Evolutionary conservation across 2,888 invertebrate genomes (phyloP), one percentile per base, ranked within the genome.

Genomic region (Napeogenes sylphis): DNA sequence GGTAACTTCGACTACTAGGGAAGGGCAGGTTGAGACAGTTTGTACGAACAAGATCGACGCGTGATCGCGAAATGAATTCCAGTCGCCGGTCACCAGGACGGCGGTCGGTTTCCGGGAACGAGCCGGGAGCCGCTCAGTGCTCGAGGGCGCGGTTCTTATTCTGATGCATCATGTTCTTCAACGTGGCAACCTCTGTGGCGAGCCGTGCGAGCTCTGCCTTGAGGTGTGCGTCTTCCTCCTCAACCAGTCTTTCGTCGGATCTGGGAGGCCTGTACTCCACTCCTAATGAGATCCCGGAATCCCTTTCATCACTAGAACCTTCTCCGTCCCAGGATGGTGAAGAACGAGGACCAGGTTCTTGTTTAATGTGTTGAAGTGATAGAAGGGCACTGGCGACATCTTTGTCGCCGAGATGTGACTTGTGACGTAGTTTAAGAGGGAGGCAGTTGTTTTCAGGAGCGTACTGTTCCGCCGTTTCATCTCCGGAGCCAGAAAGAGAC

Each of bases 401-500:
- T 81, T 96, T 96, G 80, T 97, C 97, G 10, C 96, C 96, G 67
- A 97, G 92, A 79, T 97, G 95, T 46, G 95, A 95, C 86, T 98
- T 98, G 92, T 98, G 97, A 79, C 98, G 94, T 70, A 98, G 92
- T 82, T 98, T 98, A 74, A 97, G 93, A 3, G 98, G 98, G 80
- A 98, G 91, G 74, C 96, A 94, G 80, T 96, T 96, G 85, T 95
- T 94, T 64, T 89, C 90, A 45, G 93, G 90, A 68, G 94, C 93
- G 69, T 91, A 88, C 70, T 88, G 91, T 64, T 91, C 88, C 63
- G 89, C 77, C 54, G 82, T 82, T 72, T 91, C 87, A 70, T 92
- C 90, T 4, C 92, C 92, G 63, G 92, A 92, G 69, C 92, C 93
- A 58, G 94, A 93, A 56, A 95, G 94, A 55, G 95, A 95, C 14